Evolutionary conservation across 1,140 invertebrate species (phyloP).

Genomic region (Aphaenogaster rudis): DNA sequence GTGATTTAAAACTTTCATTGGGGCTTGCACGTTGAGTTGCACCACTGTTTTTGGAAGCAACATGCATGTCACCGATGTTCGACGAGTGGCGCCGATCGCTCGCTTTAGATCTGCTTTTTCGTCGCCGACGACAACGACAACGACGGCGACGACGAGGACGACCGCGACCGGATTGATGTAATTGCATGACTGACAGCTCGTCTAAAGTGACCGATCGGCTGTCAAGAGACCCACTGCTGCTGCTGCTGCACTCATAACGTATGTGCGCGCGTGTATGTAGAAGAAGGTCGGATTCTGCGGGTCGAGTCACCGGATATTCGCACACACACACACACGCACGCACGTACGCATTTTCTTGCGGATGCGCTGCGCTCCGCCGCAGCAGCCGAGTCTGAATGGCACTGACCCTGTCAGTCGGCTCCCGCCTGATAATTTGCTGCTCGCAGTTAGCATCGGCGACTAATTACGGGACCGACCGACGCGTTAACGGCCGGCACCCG

Average conservation of each 20-base stretch:
- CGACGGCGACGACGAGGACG: slow-evolving; percentile 44
- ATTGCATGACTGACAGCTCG: slow-evolving; percentile 78
- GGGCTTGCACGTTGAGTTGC: too few species aligned
- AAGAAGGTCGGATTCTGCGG: slow-evolving; percentile 57
- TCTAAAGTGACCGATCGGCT: slow-evolving; percentile 75
- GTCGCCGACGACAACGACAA: slow-evolving; percentile 50
- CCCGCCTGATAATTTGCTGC: slow-evolving; percentile 30
- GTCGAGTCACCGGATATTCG: slow-evolving; percentile 75
- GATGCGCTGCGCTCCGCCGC: slow-evolving; percentile 2
- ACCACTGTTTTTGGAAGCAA: slow-evolving; percentile 1
- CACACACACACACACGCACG: slow-evolving; percentile 6
- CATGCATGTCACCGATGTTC: background rate
- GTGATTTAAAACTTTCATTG: slow-evolving; percentile 8
- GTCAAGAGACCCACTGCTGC: slow-evolving; percentile 55
- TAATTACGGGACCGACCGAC: slow-evolving; percentile 17
- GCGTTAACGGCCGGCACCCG: background rate
- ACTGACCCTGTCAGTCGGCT: slow-evolving; percentile 65
- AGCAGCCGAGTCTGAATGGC: slow-evolving; percentile 36
- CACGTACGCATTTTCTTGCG: slow-evolving; percentile 50
- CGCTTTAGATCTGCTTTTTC: slow-evolving; percentile 52
- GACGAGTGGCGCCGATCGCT: slow-evolving; percentile 63
- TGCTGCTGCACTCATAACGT: slow-evolving; percentile 50
- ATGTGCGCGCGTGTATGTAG: slow-evolving; percentile 37
- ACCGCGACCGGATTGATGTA: slow-evolving; percentile 76
- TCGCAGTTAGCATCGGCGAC: slow-evolving; percentile 23